A percentile compares a stretch with the other conserved stretches of the same genome.
phyloP scores from a whole-genome alignment of 2,797 vertebrate genomes.

The Alcedo atthis region DNA sequence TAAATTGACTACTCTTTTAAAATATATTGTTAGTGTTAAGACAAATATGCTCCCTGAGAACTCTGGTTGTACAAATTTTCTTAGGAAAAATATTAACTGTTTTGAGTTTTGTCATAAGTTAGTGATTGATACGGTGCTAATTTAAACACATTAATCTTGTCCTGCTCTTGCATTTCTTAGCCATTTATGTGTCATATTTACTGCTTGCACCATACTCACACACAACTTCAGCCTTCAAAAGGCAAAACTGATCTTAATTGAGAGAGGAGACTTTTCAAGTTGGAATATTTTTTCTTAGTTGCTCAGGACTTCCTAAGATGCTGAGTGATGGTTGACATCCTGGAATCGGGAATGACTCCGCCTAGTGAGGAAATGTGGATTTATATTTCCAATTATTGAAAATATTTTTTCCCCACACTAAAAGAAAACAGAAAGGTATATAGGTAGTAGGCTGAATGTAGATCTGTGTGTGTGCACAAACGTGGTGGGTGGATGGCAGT shows the following conservation, averaged over 20 bases:
- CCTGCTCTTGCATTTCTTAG: not conserved
- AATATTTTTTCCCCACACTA: not conserved
- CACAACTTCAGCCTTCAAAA: not conserved
- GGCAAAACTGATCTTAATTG: not conserved
- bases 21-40: not conserved
- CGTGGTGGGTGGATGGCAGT: rapidly evolving
- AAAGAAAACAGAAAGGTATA: not conserved
- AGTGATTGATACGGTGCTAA: not conserved
- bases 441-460: not conserved
- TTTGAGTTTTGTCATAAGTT: not conserved
- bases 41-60: not conserved
- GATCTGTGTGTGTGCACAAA: not conserved
- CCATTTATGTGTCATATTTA: not conserved
- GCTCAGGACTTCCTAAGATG: not conserved
- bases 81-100: not conserved
- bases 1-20: not conserved
- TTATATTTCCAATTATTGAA: not conserved
- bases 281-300: not conserved
- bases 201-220: not conserved
- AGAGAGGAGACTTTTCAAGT: not conserved
- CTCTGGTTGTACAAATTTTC: not conserved
- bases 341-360: not conserved
- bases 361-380: not conserved
- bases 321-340: not conserved
- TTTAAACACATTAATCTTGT: not conserved